A percentile compares a stretch with the other conserved stretches of the same genome.
phyloP scores from a whole-genome alignment of 2,888 invertebrate genomes.

The Thumatha senex region DNA sequence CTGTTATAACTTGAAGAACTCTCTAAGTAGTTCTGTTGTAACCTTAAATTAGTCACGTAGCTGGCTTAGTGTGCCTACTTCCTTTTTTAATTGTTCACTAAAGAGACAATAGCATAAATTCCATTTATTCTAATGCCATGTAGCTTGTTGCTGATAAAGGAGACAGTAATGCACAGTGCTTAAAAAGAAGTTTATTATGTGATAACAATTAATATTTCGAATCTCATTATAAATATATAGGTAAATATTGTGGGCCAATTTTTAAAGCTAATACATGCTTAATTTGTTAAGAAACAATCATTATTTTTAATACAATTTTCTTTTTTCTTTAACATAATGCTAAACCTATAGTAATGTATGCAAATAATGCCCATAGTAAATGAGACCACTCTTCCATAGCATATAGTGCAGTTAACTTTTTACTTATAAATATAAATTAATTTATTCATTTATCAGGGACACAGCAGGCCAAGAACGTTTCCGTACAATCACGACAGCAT shows the following conservation, averaged over 20 bases:
- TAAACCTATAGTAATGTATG: no score
- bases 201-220: no score
- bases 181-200: no score
- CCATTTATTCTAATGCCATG: conserved; percentile 20
- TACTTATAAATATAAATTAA: background rate
- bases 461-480: conserved; percentile 99
- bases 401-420: no score
- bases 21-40: conserved; percentile 19
- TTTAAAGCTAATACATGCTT: no score
- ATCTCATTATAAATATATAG: no score
- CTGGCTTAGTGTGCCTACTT: conserved; percentile 31
- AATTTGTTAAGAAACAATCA: no score
- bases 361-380: no score
- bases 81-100: conserved; percentile 30
- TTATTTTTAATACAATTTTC: no score
- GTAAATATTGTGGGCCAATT: no score
- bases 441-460: conserved; percentile 87
- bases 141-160: background rate
- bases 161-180: background rate
- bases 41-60: conserved; percentile 28
- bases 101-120: conserved; percentile 29
- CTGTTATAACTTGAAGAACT: conserved; percentile 3
- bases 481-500: conserved; percentile 99
- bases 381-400: no score
- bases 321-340: no score